A percentile compares a stretch with the other conserved stretches of the same genome.
Evolutionary conservation across 2,113 vertebrate species (phyloP).

Genomic region (Micromys minutus): DNA sequence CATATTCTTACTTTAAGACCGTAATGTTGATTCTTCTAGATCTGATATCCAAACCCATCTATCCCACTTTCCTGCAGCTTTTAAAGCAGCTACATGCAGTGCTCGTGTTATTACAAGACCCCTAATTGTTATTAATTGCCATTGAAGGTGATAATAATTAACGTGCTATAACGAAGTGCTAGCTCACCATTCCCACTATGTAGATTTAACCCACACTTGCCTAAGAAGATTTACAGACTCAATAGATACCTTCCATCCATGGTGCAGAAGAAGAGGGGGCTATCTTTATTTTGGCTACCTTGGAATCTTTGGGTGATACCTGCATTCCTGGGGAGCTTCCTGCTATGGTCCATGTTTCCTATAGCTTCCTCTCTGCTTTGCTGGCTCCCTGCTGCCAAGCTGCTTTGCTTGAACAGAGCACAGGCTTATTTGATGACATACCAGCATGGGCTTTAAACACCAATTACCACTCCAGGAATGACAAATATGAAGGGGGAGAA

Average conservation of each 20-base stretch:
- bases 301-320: background rate
- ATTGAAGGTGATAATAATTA: constrained; percentile 72
- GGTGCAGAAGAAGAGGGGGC: background rate
- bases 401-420: background rate
- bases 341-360: background rate
- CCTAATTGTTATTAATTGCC: constrained; percentile 78
- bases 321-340: background rate
- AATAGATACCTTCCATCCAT: background rate
- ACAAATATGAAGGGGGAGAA: constrained; percentile 77
- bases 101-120: constrained; percentile 72
- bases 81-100: constrained; percentile 63
- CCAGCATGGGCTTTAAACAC: constrained; percentile 56
- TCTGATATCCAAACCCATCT: constrained; percentile 53
- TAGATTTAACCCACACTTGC: constrained; percentile 14
- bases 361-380: background rate
- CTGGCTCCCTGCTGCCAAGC: background rate
- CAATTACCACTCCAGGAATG: constrained; percentile 70
- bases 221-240: background rate
- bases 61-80: constrained; percentile 57
- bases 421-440: constrained; percentile 52
- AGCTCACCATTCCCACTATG: background rate
- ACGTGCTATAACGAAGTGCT: constrained; percentile 50
- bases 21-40: background rate
- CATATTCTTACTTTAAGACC: constrained; percentile 10
- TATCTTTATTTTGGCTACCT: constrained; percentile 5